Evolutionary conservation across 1,140 invertebrate genomes (phyloP).

Genomic region (Pinna nobilis): DNA sequence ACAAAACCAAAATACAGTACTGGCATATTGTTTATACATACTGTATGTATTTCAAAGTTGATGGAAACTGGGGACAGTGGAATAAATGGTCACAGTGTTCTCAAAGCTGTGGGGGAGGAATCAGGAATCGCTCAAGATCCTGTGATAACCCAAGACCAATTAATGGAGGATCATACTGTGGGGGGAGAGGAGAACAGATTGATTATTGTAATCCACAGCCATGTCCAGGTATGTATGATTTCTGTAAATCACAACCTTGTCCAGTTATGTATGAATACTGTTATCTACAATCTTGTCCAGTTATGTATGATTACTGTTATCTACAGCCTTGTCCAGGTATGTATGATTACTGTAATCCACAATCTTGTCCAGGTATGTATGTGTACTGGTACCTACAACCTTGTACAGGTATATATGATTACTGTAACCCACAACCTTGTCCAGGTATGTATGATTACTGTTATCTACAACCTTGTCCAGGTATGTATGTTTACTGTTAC

Average conservation of each 20-base stretch:
- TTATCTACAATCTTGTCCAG: background rate
- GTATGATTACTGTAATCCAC: background rate
- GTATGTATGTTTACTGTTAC: background rate
- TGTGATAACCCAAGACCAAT: conserved; percentile 67
- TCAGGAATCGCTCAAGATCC: conserved; percentile 43
- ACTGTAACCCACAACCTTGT: conserved; percentile 70
- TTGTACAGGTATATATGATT: conserved; percentile 41
- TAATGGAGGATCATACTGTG: conserved; percentile 61
- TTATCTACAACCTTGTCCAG: background rate
- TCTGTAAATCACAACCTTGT: background rate
- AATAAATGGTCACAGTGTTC: conserved; percentile 60
- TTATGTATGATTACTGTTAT: conserved; percentile 65
- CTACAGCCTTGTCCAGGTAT: conserved; percentile 70
- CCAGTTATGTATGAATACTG: background rate
- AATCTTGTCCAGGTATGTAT: background rate
- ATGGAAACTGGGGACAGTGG: conserved; percentile 36
- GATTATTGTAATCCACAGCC: conserved; percentile 70
- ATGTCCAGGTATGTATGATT: conserved; percentile 67
- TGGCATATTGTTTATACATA: background rate
- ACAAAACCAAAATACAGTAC: too few relatives aligned
- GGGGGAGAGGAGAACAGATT: conserved; percentile 50
- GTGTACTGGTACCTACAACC: background rate
- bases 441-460: conserved; percentile 59
- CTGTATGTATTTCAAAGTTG: background rate
- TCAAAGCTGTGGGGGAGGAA: conserved; percentile 65